Evolutionary conservation across 2,797 vertebrate genomes (phyloP), one percentile per base, ranked within the genome.

Genomic region (Sciurus carolinensis): DNA sequence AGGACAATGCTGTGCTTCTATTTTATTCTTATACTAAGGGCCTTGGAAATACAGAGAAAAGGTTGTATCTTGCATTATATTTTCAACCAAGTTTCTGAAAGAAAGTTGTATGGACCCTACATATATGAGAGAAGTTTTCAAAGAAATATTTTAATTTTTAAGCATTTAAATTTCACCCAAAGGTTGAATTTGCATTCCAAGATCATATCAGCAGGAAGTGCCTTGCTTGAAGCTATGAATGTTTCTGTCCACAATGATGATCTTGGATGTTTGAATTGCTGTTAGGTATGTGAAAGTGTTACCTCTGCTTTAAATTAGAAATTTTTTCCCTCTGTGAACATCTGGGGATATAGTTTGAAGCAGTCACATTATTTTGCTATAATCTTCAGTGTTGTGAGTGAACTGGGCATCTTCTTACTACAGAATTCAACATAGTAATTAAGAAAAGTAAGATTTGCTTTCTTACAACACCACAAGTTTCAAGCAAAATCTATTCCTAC

Each of bases 11-110:
- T 39, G 1, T 80, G 64, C 33, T 52, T 97, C 96, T 95, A 59
- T 97, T 59, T 98, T 96, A 79, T 15, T 20, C 22, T 97, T 96
- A 87, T 18, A 52, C n/a, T 81, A 28, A 76, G 89, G 77, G 47
- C 2, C 52, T 69, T 95, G 44, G 50, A 93, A 94, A 94, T 67
- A 30, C 0, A 14, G 86, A 36, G 18, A 94, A 50, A 90, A 87
- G 33, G 3, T 83, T 95, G 22, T 87, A 69, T 22, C 6, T 95
- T 47, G 81, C 14, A 77, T 87, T 66, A 12, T 13, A 95, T 52
- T 92, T 94, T 94, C n/a, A 95, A 85, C 90, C 77, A 22, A 88
- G 22, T 80, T 11, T 94, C 36, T 87, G 64, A 86, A 87, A 97
- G 33, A 75, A 80, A 94, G 1, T 28, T 92, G 22, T 0, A 62